Evolutionary conservation across 2,113 vertebrate genomes (phyloP), one percentile per base, ranked within the genome.

Genomic region (Rousettus leschenaultii): DNA sequence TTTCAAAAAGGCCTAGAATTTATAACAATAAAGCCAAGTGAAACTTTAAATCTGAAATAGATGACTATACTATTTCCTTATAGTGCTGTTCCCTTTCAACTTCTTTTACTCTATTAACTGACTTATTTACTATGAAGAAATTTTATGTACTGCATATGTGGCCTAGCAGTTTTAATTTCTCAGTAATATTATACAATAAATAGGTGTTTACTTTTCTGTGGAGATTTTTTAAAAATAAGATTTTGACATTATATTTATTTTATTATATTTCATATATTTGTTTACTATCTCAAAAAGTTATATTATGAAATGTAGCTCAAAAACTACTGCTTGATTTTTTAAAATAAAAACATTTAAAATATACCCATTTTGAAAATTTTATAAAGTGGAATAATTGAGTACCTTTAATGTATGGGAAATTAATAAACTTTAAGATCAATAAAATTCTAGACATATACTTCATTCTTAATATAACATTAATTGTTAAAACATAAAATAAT

Each of bases 321-420:
- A 86, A 94, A 61, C 6, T 51, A 59, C 8, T 77, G 26, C 8
- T n/a, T 68, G 1, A 9, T 40, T 78, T 53, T 70, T 55, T 77
- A n/a, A 57, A 85, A 77, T 65, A 92, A 90, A 77, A 63, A 68
- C 21, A 75, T 70, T 79, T 92, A 94, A 79, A 63, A 90, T 65
- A 9, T 57, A 13, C 6, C 77, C 33, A 74, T 75, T 88, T 91
- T 82, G 24, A 73, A 71, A 86, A 40, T 71, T 71, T 61, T 92
- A 26, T 57, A 59, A 84, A 96, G 18, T 45, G 0, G 2, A 82
- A 68, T 16, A 45, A 26, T 30, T 6, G 12, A 66, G 18, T n/a
- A 57, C 3, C 28, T 82, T 94, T 38, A 78, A 79, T 16, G 21
- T 51, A 66, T 22, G 22, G 1, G 11, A 6, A 91, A 65, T 57